Percentiles rank a stretch among this genome's conserved stretches.
phyloP scores from a whole-genome alignment of 2,797 vertebrate species.

The Zalophus californianus region DNA sequence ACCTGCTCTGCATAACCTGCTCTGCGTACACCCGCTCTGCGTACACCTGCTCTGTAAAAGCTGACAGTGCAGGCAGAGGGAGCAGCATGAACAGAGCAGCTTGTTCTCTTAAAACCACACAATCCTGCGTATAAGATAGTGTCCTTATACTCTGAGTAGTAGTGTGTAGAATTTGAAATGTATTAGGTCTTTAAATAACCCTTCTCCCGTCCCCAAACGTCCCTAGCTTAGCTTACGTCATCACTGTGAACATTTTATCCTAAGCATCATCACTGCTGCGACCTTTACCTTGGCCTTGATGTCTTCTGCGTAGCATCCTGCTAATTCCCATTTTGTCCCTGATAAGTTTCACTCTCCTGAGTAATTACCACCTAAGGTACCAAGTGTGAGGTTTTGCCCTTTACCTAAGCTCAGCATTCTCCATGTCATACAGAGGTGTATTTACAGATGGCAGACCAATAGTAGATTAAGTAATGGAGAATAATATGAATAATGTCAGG shows the following conservation, averaged over 20 bases:
- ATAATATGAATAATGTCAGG: not conserved
- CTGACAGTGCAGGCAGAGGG: not conserved
- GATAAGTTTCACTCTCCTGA: not conserved
- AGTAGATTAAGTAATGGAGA: not conserved
- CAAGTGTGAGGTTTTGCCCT: not conserved
- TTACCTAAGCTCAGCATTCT: not conserved
- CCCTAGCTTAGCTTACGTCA: not conserved
- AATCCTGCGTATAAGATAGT: not conserved
- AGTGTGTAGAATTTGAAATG: not conserved
- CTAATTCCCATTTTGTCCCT: not conserved
- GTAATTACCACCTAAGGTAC: not conserved
- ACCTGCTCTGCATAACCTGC: too few relatives aligned
- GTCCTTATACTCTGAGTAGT: not conserved
- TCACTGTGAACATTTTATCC: not conserved
- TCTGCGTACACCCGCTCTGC: not conserved
- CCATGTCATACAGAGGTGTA: not conserved
- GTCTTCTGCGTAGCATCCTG: not conserved
- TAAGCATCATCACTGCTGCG: not conserved
- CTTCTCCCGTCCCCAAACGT: not conserved
- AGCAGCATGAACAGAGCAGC: not conserved
- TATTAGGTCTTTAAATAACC: not conserved
- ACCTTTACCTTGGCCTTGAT: not conserved
- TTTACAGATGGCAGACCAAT: not conserved
- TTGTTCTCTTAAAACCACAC: not conserved
- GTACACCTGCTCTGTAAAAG: not conserved